phyloP scores from a whole-genome alignment of 2,888 invertebrate species.

The Phyllotreta cruciferae region DNA sequence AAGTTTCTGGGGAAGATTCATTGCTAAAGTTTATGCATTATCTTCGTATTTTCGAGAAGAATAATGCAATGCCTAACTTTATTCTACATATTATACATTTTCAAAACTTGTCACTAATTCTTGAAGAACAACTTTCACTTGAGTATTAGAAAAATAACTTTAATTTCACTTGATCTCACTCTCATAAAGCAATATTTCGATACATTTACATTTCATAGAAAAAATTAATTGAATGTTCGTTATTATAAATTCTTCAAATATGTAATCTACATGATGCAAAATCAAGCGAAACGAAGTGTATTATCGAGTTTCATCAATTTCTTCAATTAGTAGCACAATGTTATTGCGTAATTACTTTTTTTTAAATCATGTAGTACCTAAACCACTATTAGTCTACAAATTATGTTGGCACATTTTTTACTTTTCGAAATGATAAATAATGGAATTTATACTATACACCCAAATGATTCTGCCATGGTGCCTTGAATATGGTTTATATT shows the following conservation, averaged over 20 bases:
- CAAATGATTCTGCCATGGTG: constrained; percentile 21
- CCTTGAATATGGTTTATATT: constrained; percentile 9
- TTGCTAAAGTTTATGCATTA: constrained; percentile 17
- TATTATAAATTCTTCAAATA: too few species aligned
- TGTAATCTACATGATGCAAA: neutral
- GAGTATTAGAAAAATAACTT: neutral
- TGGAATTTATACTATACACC: constrained; percentile 24
- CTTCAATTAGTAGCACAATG: neutral
- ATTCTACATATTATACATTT: constrained; percentile 21
- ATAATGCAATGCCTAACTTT: constrained; percentile 22
- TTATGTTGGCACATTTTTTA: constrained; percentile 36
- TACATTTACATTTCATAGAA: neutral
- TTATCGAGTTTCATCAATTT: too few species aligned
- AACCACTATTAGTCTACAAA: constrained; percentile 33
- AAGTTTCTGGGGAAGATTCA: constrained; percentile 24
- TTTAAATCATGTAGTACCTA: constrained; percentile 24
- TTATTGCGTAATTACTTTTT: constrained; percentile 7
- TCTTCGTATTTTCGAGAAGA: constrained; percentile 18
- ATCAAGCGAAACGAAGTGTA: too few species aligned
- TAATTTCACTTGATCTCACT: neutral
- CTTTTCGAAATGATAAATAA: constrained; percentile 31
- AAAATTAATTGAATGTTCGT: too few species aligned
- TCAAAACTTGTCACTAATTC: constrained; percentile 5
- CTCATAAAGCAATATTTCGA: constrained; percentile 1
- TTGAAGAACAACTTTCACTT: constrained; percentile 1